Evolutionary conservation across 2,113 vertebrate genomes (phyloP).

Genomic region (Delphinapterus leucas): DNA sequence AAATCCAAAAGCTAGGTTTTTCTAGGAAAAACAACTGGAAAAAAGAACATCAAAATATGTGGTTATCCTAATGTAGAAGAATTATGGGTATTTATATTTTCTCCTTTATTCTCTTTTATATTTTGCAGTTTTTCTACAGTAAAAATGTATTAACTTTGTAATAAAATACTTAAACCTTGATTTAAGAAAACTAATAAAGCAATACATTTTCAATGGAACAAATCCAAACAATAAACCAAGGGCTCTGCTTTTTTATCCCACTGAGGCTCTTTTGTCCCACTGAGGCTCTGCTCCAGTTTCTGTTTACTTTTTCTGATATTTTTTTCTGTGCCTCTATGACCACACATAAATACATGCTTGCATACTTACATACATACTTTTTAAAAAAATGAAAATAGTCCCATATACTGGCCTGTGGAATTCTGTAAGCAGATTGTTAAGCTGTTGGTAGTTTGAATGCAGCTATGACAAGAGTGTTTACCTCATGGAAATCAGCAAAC

Average conservation of each 20-base stretch:
- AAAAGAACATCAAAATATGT: neutral
- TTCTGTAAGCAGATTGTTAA: neutral
- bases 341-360: neutral
- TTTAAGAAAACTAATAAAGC: neutral
- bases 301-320: neutral
- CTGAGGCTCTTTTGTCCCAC: neutral
- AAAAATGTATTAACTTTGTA: neutral
- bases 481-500: neutral
- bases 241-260: neutral
- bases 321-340: neutral
- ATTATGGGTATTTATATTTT: neutral
- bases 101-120: neutral
- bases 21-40: neutral
- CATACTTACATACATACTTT: neutral
- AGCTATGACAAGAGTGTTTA: neutral
- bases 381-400: neutral
- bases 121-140: neutral
- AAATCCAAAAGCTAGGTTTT: neutral
- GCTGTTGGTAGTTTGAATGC: neutral
- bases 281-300: neutral
- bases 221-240: neutral
- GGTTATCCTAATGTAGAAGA: neutral
- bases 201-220: neutral
- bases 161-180: slow-evolving; percentile 7
- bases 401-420: neutral